Conservation (phyloP, 1,140 invertebrate species). For the Wiebesia pumilae region DNA sequence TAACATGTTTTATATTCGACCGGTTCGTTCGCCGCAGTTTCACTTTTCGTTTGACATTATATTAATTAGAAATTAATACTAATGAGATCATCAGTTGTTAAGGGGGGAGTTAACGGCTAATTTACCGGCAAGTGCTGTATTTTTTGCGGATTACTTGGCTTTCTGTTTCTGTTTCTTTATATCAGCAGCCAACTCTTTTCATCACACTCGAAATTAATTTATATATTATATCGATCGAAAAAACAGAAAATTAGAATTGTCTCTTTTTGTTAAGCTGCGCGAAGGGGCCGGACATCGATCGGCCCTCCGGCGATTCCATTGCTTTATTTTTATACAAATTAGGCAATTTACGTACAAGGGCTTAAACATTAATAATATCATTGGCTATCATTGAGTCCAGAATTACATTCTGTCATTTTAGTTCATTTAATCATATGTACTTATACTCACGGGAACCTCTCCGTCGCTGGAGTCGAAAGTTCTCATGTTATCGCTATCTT, state of each 20-base stretch:
- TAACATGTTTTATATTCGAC: conserved; percentile 19
- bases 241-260: conserved; percentile 4
- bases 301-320: neutral
- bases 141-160: neutral
- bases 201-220: conserved; percentile 39
- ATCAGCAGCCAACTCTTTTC: conserved; percentile 46
- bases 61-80: conserved; percentile 62
- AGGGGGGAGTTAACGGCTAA: conserved; percentile 53
- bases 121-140: conserved; percentile 51
- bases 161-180: neutral
- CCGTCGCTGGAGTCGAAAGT: conserved; percentile 39
- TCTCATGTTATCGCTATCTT: conserved; percentile 13
- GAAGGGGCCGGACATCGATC: conserved; percentile 12
- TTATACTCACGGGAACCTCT: conserved; percentile 14
- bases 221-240: neutral
- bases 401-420: conserved; percentile 33
- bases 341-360: neutral
- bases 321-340: conserved; percentile 4
- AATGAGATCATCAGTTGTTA: conserved; percentile 65
- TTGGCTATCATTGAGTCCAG: conserved; percentile 30
- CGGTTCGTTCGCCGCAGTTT: conserved; percentile 20
- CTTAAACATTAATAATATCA: conserved; percentile 45
- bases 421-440: conserved; percentile 6
- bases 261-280: conserved; percentile 4
- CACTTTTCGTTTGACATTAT: conserved; percentile 48